These are phyloP conservation scores for Heliconius hortense DNA, from an alignment of 2,888 invertebrate genomes.

Conservation along the genomic window DNA sequence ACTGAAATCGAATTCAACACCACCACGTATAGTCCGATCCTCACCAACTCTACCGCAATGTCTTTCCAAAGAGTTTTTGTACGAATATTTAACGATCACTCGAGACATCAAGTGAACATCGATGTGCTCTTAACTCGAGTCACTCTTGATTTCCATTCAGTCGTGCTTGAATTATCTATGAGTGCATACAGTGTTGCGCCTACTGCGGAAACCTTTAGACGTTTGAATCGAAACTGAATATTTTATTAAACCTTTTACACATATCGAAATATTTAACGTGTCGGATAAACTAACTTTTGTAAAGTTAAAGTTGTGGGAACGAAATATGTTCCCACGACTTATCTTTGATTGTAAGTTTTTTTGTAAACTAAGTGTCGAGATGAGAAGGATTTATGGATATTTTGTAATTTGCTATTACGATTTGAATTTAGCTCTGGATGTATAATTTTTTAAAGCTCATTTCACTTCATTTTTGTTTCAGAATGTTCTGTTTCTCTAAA, in stretches of 20 bases:
- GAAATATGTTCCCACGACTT: background rate
- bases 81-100: slow-evolving; percentile 22
- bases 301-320: background rate
- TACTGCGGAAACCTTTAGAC: slow-evolving; percentile 22
- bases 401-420: no score
- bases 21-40: background rate
- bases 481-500: background rate
- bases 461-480: background rate
- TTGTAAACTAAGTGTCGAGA: background rate
- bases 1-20: background rate
- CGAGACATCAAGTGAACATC: slow-evolving; percentile 33
- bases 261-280: slow-evolving; percentile 24
- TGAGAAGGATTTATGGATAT: no score
- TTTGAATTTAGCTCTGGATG: no score
- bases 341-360: background rate
- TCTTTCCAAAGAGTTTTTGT: background rate
- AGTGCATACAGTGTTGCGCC: slow-evolving; percentile 29
- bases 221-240: slow-evolving; percentile 24
- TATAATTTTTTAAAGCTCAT: no score
- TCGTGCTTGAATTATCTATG: slow-evolving; percentile 38
- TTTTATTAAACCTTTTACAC: slow-evolving; percentile 23
- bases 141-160: slow-evolving; percentile 34
- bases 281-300: slow-evolving; percentile 16
- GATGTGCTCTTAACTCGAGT: slow-evolving; percentile 21
- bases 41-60: background rate